These are phyloP conservation scores for Ophion slaviceki DNA, from an alignment of 2,888 invertebrate genomes.

Conservation along the genomic window DNA sequence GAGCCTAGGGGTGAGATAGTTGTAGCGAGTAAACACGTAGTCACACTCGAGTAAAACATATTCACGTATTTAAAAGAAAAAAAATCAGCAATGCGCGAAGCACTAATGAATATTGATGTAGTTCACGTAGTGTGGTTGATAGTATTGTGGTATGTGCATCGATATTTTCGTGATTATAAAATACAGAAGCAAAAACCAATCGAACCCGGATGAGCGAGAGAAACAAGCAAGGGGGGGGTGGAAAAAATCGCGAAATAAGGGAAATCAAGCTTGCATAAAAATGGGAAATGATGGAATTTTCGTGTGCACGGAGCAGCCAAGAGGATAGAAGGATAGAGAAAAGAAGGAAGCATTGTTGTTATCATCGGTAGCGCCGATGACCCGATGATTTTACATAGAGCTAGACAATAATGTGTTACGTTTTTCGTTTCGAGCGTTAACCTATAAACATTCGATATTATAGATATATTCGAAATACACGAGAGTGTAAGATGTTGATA, in stretches of 20 bases:
- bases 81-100: constrained; percentile 48
- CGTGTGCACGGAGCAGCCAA: constrained; percentile 26
- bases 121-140: constrained; percentile 64
- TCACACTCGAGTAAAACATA: constrained; percentile 50
- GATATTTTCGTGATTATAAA: constrained; percentile 63
- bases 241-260: background rate
- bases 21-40: constrained; percentile 48
- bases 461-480: constrained; percentile 63
- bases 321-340: constrained; percentile 8
- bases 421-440: constrained; percentile 70
- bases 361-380: constrained; percentile 70
- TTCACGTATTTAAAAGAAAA: constrained; percentile 57
- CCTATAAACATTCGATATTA: constrained; percentile 62
- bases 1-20: constrained; percentile 51
- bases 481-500: constrained; percentile 67
- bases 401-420: constrained; percentile 76
- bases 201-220: constrained; percentile 3
- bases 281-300: constrained; percentile 38
- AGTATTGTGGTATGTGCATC: constrained; percentile 60
- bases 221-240: background rate
- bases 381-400: constrained; percentile 67
- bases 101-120: constrained; percentile 67
- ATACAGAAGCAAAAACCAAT: constrained; percentile 18
- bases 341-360: constrained; percentile 64
- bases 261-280: background rate